Evolutionary conservation across 2,888 invertebrate genomes (phyloP).

Genomic region (Rotaria magnacalcarata): DNA sequence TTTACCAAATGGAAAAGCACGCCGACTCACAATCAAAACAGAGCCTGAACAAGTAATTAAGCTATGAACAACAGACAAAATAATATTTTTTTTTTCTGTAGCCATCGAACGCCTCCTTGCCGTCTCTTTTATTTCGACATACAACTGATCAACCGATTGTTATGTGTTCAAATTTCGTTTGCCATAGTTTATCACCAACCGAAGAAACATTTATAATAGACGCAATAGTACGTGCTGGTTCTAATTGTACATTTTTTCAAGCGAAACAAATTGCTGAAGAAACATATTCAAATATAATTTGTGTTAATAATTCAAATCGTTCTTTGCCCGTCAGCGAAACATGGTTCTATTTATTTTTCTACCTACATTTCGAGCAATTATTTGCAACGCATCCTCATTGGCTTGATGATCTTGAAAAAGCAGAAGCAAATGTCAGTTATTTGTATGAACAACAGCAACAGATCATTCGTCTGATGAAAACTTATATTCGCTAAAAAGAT

Average conservation of each 20-base stretch:
- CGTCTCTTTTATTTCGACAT: neutral
- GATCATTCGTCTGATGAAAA: neutral
- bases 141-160: neutral
- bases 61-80: neutral
- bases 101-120: neutral
- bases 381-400: conserved; percentile 19
- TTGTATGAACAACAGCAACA: neutral
- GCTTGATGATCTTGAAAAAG: conserved; percentile 18
- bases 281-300: neutral
- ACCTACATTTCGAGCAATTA: neutral
- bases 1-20: neutral
- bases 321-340: conserved; percentile 12
- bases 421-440: neutral
- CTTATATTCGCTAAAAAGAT: neutral
- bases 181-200: neutral
- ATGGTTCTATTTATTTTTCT: conserved; percentile 28
- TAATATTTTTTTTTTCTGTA: neutral
- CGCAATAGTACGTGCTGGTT: neutral
- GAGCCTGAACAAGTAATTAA: neutral
- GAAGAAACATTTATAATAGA: conserved; percentile 30
- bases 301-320: conserved; percentile 15
- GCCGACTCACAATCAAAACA: neutral
- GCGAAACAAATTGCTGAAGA: conserved; percentile 17
- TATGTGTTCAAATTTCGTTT: conserved; percentile 1
- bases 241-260: conserved; percentile 14